Evolutionary conservation across 2,888 invertebrate species (phyloP).

Genomic region (Lamproptera curius): DNA sequence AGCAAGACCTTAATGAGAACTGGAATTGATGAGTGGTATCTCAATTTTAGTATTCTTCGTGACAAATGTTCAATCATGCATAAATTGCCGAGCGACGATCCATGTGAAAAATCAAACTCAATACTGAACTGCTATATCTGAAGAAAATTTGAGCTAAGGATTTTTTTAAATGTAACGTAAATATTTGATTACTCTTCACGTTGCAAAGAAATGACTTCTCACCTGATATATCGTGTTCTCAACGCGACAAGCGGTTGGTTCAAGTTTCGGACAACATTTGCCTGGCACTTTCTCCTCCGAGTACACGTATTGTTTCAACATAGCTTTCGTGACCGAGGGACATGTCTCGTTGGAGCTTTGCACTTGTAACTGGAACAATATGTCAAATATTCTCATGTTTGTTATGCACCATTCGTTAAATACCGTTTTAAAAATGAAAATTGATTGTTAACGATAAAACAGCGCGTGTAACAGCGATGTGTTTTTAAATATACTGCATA

Average conservation of each 20-base stretch:
- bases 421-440: neutral
- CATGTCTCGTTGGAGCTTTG: slow-evolving; percentile 74
- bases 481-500: too few species aligned
- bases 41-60: too few species aligned
- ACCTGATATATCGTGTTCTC: slow-evolving; percentile 68
- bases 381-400: neutral
- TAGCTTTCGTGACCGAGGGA: slow-evolving; percentile 58
- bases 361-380: slow-evolving; percentile 70
- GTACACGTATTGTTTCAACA: slow-evolving; percentile 68
- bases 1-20: too few species aligned
- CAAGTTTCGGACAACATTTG: slow-evolving; percentile 77
- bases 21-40: too few species aligned
- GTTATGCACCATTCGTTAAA: neutral
- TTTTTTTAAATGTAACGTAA: too few species aligned
- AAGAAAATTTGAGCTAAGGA: too few species aligned
- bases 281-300: slow-evolving; percentile 61
- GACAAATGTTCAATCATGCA: too few species aligned
- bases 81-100: too few species aligned
- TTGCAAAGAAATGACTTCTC: too few species aligned
- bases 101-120: too few species aligned
- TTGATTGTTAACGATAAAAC: neutral
- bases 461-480: neutral
- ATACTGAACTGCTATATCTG: too few species aligned
- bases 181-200: too few species aligned
- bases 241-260: slow-evolving; percentile 76